Percentiles rank a stretch among this genome's conserved stretches.
These are phyloP conservation scores for Dromius quadrimaculatus DNA, from an alignment of 2,888 invertebrate species.

Conservation along the genomic window DNA sequence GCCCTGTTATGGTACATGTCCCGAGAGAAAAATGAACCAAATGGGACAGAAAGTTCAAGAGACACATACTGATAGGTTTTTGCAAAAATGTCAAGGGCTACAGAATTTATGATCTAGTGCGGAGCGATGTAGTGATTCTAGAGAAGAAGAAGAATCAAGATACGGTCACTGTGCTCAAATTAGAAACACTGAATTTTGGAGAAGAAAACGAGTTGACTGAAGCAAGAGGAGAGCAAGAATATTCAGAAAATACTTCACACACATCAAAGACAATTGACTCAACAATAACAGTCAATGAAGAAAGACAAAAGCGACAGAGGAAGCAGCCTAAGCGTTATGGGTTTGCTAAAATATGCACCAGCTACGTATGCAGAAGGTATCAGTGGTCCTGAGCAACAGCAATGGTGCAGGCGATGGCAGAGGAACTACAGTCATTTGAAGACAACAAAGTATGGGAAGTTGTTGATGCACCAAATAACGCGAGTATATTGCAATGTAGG, in stretches of 20 bases:
- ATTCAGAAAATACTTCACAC: constrained; percentile 1
- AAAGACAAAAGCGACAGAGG: background rate
- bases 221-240: background rate
- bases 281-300: constrained; percentile 7
- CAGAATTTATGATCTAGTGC: constrained; percentile 55
- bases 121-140: constrained; percentile 49
- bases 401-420: background rate
- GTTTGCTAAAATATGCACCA: background rate
- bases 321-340: background rate
- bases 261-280: background rate
- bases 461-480: too few relatives aligned
- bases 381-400: background rate
- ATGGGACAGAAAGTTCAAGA: constrained; percentile 50
- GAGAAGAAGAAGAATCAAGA: background rate
- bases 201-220: background rate
- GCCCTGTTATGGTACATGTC: constrained; percentile 47
- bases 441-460: background rate
- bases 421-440: background rate
- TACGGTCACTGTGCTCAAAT: background rate
- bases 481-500: too few relatives aligned
- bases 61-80: constrained; percentile 56
- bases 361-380: background rate
- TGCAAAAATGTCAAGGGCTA: constrained; percentile 57
- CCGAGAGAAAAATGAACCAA: constrained; percentile 48
- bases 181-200: background rate